phyloP scores from a whole-genome alignment of 2,797 vertebrate genomes.

The Otus scops region DNA sequence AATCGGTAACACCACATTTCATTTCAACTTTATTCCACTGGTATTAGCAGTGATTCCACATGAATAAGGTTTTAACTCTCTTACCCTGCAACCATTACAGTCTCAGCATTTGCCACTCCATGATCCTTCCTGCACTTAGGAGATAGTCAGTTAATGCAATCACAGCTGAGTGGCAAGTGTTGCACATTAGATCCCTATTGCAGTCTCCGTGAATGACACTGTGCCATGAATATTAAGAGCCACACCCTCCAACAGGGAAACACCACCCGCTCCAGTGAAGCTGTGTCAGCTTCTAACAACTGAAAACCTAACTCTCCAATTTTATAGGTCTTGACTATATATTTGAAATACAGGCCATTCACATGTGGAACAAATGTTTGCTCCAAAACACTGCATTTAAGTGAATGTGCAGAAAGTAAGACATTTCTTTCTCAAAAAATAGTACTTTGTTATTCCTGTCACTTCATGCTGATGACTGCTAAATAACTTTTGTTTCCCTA shows the following conservation, averaged over 20 bases:
- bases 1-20: rapidly evolving
- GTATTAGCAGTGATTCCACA: neutral
- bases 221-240: neutral
- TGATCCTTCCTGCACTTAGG: neutral
- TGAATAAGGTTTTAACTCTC: neutral
- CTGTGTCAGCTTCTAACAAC: neutral
- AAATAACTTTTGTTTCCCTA: neutral
- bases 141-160: neutral
- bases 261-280: neutral
- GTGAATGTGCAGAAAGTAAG: neutral
- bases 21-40: neutral
- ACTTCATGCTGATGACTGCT: neutral
- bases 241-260: neutral
- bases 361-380: neutral
- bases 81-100: neutral
- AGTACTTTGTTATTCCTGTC: neutral
- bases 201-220: neutral
- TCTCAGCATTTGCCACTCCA: neutral
- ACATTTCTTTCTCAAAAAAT: neutral
- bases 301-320: neutral
- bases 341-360: neutral
- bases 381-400: neutral
- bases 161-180: neutral
- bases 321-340: neutral
- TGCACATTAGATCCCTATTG: neutral